phyloP scores from a whole-genome alignment of 1,140 invertebrate species.

The Bombus sylvicola region DNA sequence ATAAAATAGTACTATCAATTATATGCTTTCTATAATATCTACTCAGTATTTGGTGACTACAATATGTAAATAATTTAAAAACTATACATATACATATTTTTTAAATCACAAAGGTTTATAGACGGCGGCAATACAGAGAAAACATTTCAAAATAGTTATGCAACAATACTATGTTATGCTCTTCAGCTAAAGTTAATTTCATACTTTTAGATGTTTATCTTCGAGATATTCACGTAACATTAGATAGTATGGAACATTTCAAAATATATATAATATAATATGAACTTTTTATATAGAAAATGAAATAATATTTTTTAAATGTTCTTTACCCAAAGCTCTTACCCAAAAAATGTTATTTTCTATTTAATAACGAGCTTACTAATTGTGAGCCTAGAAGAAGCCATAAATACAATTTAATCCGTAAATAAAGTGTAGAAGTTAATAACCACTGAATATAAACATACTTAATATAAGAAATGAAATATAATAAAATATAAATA shows the following conservation, averaged over 20 bases:
- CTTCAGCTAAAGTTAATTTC: constrained; percentile 8
- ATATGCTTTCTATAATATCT: neutral
- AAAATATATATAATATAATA: neutral
- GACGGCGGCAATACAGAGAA: neutral
- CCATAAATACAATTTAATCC: neutral
- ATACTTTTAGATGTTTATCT: constrained; percentile 23
- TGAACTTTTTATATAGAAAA: neutral
- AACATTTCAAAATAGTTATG: constrained; percentile 20
- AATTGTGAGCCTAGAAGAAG: neutral
- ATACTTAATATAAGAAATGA: neutral
- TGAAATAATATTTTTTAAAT: no score
- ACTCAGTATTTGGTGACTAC: neutral
- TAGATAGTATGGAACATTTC: neutral
- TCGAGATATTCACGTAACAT: neutral
- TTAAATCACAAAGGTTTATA: neutral
- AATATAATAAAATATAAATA: neutral
- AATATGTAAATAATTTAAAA: neutral
- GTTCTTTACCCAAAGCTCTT: no score
- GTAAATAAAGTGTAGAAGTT: neutral
- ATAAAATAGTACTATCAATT: neutral
- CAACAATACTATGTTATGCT: neutral
- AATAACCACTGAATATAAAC: neutral
- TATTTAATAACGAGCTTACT: neutral
- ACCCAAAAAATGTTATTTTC: no score
- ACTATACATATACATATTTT: neutral